These are phyloP conservation scores for Bombus sylvicola DNA, from an alignment of 1,140 invertebrate genomes.

Conservation along the genomic window DNA sequence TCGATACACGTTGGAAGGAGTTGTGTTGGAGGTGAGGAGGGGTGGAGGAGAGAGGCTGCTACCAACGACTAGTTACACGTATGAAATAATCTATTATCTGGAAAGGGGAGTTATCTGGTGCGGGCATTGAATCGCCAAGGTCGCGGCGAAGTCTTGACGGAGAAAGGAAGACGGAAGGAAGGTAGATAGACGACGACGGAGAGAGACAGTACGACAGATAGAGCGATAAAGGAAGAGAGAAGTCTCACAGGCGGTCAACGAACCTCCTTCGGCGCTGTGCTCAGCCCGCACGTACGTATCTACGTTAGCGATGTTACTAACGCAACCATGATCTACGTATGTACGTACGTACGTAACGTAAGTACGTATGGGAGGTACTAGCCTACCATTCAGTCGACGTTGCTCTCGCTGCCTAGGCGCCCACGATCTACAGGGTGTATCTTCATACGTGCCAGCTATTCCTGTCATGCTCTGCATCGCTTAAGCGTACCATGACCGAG, in stretches of 20 bases:
- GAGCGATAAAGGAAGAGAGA: slow-evolving; percentile 49
- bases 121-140: slow-evolving; percentile 82
- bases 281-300: slow-evolving; percentile 46
- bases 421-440: slow-evolving; percentile 70
- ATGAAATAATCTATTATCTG: slow-evolving; percentile 82
- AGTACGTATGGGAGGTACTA: slow-evolving; percentile 21
- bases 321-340: slow-evolving; percentile 54
- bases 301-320: slow-evolving; percentile 57
- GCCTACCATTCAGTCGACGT: slow-evolving; percentile 65
- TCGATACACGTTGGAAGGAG: neutral
- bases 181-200: slow-evolving; percentile 30
- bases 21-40: neutral
- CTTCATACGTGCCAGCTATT: neutral
- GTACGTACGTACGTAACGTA: slow-evolving; percentile 36
- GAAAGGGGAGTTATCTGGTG: slow-evolving; percentile 80
- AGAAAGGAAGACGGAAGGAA: slow-evolving; percentile 48
- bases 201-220: slow-evolving; percentile 37
- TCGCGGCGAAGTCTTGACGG: slow-evolving; percentile 73
- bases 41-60: slow-evolving; percentile 31
- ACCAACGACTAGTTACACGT: slow-evolving; percentile 78
- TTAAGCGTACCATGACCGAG: neutral
- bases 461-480: neutral
- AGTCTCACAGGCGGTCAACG: slow-evolving; percentile 80
- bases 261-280: slow-evolving; percentile 67
- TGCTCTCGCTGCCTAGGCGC: slow-evolving; percentile 52